Conservation (phyloP, 37 sponge, comb jelly and placozoan genomes). For the Beroe forskalii region DNA sequence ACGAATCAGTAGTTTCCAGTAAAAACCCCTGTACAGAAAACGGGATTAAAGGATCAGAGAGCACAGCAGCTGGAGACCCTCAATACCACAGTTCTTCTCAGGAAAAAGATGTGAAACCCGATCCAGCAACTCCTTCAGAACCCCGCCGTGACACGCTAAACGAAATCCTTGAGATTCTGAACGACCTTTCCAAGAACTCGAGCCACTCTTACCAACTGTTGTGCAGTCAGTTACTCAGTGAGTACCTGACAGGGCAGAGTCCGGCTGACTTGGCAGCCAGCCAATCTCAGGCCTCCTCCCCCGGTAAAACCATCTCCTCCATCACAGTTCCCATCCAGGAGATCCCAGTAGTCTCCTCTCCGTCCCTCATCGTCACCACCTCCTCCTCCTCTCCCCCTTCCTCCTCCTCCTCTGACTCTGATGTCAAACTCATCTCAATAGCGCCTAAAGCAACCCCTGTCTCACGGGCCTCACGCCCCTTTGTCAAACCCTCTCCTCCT, state of each 20-base stretch:
- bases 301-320: background rate
- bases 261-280: background rate
- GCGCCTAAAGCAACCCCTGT: background rate
- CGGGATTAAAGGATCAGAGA: too few relatives aligned
- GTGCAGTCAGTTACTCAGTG: constrained; percentile 41
- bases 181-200: constrained; percentile 30
- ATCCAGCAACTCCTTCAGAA: background rate
- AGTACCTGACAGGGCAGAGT: constrained; percentile 36
- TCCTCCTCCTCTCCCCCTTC: background rate
- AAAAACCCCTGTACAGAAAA: too few relatives aligned
- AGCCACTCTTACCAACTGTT: constrained; percentile 6
- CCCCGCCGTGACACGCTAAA: background rate
- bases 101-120: background rate
- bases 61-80: too few relatives aligned
- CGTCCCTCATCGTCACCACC: background rate
- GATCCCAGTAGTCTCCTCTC: constrained; percentile 9
- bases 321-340: constrained; percentile 20
- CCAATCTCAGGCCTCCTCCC: background rate
- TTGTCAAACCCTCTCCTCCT: constrained; percentile 11
- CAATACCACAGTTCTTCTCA: too few relatives aligned
- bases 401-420: background rate
- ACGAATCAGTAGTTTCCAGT: too few relatives aligned
- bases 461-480: background rate
- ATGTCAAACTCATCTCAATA: background rate
- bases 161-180: constrained; percentile 37